These are phyloP conservation scores for Sesia bembeciformis DNA, from an alignment of 2,888 invertebrate genomes.

Conservation along the genomic window DNA sequence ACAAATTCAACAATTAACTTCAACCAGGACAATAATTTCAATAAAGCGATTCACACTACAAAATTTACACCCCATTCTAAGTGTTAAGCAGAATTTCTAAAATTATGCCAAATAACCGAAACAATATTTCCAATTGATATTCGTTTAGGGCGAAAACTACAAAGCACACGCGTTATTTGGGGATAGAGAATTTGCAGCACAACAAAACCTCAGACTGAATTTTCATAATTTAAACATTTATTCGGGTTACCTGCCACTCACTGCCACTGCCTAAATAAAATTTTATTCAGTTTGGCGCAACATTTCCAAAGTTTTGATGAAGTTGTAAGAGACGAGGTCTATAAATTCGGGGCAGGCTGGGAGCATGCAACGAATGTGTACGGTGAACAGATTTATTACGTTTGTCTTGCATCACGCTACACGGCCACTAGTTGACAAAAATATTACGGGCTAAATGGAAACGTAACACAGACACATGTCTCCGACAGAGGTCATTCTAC, in stretches of 20 bases:
- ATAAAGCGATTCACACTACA: too few relatives aligned
- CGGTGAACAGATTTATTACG: conserved; percentile 46
- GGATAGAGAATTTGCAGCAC: not conserved
- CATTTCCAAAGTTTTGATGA: conserved; percentile 29
- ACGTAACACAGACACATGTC: not conserved
- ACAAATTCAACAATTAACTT: too few relatives aligned
- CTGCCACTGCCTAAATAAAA: not conserved
- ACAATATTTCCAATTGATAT: not conserved
- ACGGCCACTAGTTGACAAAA: conserved; percentile 23
- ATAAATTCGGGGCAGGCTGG: conserved; percentile 44
- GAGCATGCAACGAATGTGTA: conserved; percentile 49
- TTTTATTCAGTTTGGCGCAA: not conserved
- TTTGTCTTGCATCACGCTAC: conserved; percentile 39
- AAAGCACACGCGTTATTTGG: not conserved
- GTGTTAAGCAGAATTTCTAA: too few relatives aligned
- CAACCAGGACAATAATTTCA: too few relatives aligned
- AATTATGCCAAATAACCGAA: not conserved
- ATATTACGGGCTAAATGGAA: conserved; percentile 21
- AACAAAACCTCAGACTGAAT: not conserved
- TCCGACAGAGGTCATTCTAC: not conserved
- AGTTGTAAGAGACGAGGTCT: conserved; percentile 31
- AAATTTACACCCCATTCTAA: too few relatives aligned
- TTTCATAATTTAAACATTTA: conserved; percentile 20
- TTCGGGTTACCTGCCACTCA: not conserved
- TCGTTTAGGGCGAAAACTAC: not conserved